These are phyloP conservation scores for Platypus cylindrus DNA, from an alignment of 2,888 invertebrate genomes.

Conservation along the genomic window DNA sequence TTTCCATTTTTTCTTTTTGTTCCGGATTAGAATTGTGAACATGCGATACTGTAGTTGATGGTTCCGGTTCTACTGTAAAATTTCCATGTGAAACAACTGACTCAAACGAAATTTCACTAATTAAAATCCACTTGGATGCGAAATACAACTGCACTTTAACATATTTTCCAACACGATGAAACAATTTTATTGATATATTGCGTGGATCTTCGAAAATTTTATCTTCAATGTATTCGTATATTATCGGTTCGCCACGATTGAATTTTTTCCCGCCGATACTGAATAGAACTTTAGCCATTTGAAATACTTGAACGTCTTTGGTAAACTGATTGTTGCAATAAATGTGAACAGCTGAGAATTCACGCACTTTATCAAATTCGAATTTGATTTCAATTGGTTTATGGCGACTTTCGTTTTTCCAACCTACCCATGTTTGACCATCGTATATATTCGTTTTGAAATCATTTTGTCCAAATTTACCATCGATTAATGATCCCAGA, in stretches of 20 bases:
- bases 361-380: slow-evolving; percentile 78
- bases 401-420: slow-evolving; percentile 65
- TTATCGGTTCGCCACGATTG: slow-evolving; percentile 62
- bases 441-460: slow-evolving; percentile 51
- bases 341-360: slow-evolving; percentile 72
- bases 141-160: slow-evolving; percentile 68
- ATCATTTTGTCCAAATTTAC: slow-evolving; percentile 64
- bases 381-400: slow-evolving; percentile 57
- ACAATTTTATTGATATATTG: slow-evolving; percentile 69
- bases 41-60: slow-evolving; percentile 39
- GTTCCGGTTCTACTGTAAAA: slow-evolving; percentile 54
- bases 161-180: slow-evolving; percentile 68
- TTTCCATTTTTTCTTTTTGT: slow-evolving; percentile 39
- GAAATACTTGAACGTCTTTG: slow-evolving; percentile 74
- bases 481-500: slow-evolving; percentile 76
- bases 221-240: slow-evolving; percentile 59
- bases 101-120: slow-evolving; percentile 80
- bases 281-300: slow-evolving; percentile 64
- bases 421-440: slow-evolving; percentile 79
- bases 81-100: slow-evolving; percentile 66
- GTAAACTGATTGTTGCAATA: slow-evolving; percentile 78
- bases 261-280: slow-evolving; percentile 64
- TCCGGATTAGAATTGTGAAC: slow-evolving; percentile 37
- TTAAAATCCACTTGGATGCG: slow-evolving; percentile 76
- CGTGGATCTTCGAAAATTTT: slow-evolving; percentile 68